Evolutionary conservation across 2,113 vertebrate genomes (phyloP).

Genomic region (Tichodroma muraria): DNA sequence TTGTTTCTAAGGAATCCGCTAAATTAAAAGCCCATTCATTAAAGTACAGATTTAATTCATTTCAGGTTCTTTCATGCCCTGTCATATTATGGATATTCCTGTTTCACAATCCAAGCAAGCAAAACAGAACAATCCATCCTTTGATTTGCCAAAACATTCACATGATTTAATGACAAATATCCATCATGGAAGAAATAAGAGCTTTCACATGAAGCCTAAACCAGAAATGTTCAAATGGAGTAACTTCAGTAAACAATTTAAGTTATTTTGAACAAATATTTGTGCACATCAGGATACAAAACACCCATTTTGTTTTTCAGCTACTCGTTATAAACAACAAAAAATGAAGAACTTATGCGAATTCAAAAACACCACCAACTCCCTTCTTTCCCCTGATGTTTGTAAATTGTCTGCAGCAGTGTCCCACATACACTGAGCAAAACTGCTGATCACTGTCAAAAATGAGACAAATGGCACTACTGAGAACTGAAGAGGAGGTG

Average conservation of each 20-base stretch:
- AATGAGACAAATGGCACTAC: neutral
- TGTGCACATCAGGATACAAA: neutral
- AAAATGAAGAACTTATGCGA: neutral
- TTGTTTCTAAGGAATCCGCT: neutral
- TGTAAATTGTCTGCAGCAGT: constrained; percentile 29
- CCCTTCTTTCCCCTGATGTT: neutral
- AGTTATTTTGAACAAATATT: constrained; percentile 30
- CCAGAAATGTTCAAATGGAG: constrained; percentile 40
- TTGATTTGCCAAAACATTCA: constrained; percentile 49
- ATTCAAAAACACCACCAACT: neutral
- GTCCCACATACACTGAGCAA: neutral
- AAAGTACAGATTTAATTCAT: constrained; percentile 29
- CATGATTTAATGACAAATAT: constrained; percentile 43
- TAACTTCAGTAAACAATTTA: constrained; percentile 36
- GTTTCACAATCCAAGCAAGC: constrained; percentile 50
- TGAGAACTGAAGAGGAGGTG: neutral
- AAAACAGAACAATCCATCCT: constrained; percentile 55
- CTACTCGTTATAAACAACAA: neutral
- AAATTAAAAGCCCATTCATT: constrained; percentile 7
- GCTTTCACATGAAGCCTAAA: constrained; percentile 12
- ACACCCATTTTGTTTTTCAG: neutral
- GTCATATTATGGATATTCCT: constrained; percentile 23
- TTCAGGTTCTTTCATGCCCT: constrained; percentile 18
- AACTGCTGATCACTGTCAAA: neutral
- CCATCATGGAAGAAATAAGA: constrained; percentile 43